Evolutionary conservation across 2,797 vertebrate species (phyloP).

Genomic region (Leucoraja ocellata): DNA sequence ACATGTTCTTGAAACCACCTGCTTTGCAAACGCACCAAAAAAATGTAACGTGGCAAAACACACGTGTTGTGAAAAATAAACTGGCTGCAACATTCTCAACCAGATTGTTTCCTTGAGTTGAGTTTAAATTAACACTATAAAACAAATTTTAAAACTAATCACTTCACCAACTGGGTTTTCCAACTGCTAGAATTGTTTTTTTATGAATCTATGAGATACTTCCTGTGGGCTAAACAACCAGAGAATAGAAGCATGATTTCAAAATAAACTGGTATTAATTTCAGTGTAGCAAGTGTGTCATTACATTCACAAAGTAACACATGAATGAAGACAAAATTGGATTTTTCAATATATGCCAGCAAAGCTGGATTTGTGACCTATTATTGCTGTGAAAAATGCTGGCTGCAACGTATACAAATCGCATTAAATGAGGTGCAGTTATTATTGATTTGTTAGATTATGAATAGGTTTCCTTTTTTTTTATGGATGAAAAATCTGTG

Average conservation of each 20-base stretch:
- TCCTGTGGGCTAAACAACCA: background rate
- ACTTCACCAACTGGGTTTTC: background rate
- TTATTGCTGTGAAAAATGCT: background rate
- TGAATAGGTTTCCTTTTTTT: background rate
- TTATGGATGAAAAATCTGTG: background rate
- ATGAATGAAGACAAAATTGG: background rate
- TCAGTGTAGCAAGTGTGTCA: background rate
- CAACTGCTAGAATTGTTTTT: background rate
- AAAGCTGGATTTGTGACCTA: background rate
- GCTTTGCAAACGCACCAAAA: background rate
- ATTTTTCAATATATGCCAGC: background rate
- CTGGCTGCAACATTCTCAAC: background rate
- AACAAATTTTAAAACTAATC: conserved; percentile 10
- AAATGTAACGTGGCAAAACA: background rate
- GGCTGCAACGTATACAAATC: background rate
- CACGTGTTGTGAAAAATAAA: no score
- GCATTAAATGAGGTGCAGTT: background rate
- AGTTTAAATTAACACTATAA: background rate
- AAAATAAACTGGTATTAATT: background rate
- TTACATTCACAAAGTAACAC: background rate
- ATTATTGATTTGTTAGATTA: background rate
- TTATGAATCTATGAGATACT: background rate
- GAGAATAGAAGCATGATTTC: background rate
- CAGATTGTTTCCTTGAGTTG: background rate
- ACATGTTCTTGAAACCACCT: background rate